phyloP scores from a whole-genome alignment of 2,888 invertebrate species.

The Pandemis heparana region DNA sequence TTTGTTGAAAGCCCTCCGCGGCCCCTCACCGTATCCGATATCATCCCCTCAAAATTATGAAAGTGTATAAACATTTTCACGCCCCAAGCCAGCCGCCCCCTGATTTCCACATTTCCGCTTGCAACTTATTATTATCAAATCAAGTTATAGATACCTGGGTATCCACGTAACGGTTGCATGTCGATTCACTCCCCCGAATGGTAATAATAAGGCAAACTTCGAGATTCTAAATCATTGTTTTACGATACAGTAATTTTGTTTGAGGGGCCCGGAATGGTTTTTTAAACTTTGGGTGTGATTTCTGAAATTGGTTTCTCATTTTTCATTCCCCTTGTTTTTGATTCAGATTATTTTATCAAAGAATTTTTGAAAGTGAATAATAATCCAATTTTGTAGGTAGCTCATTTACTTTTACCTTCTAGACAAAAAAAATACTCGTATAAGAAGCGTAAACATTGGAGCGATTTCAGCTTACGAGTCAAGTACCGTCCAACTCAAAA shows the following conservation, averaged over 20 bases:
- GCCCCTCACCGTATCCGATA: conserved; percentile 76
- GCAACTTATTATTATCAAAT: conserved; percentile 85
- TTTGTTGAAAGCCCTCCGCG: conserved; percentile 76
- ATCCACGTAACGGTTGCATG: conserved; percentile 73
- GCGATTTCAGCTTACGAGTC: too few species aligned
- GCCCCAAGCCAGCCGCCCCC: conserved; percentile 70
- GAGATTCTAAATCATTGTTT: conserved; percentile 80
- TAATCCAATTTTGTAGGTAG: background rate
- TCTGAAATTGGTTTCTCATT: conserved; percentile 48
- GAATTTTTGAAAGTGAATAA: conserved; percentile 5
- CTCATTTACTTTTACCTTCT: background rate
- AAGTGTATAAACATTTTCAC: conserved; percentile 86
- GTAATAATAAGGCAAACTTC: conserved; percentile 74
- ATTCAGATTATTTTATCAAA: conserved; percentile 23
- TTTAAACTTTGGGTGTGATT: conserved; percentile 48
- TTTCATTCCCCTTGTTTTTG: conserved; percentile 45
- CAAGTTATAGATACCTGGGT: conserved; percentile 80
- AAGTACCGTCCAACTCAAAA: too few species aligned
- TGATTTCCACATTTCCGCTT: conserved; percentile 75
- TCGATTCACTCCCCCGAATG: conserved; percentile 69
- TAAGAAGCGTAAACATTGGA: too few species aligned
- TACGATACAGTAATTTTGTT: conserved; percentile 76
- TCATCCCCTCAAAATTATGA: conserved; percentile 84
- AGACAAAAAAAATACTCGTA: background rate
- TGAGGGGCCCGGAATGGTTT: conserved; percentile 45